These are phyloP conservation scores for Varanus komodoensis DNA, from an alignment of 2,113 vertebrate species.

Conservation along the genomic window DNA sequence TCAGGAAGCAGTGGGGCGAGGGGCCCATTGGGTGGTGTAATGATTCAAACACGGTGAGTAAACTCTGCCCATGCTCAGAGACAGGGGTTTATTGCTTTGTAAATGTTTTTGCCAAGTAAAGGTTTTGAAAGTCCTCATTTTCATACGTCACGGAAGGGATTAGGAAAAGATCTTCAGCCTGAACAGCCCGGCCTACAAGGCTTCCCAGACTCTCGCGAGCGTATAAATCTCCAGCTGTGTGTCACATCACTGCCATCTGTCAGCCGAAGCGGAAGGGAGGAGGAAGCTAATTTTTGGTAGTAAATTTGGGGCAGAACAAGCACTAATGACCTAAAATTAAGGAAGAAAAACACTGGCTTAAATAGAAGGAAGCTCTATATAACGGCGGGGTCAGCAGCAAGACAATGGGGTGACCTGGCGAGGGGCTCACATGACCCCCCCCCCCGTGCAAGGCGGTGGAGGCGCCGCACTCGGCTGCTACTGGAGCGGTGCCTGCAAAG, in stretches of 20 bases:
- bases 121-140: constrained; percentile 39
- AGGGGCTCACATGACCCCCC: constrained; percentile 55
- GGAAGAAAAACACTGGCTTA: constrained; percentile 75
- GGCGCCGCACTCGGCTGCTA: neutral
- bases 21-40: constrained; percentile 48
- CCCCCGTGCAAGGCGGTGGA: neutral
- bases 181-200: neutral
- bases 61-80: too few relatives aligned
- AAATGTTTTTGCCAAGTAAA: neutral
- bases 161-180: constrained; percentile 51
- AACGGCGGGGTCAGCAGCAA: constrained; percentile 66
- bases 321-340: constrained; percentile 74
- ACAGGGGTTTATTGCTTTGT: too few relatives aligned
- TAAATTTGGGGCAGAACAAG: constrained; percentile 75
- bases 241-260: constrained; percentile 65
- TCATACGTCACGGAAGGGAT: constrained; percentile 46
- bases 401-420: constrained; percentile 69
- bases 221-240: constrained; percentile 67
- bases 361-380: constrained; percentile 77
- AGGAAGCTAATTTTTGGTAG: constrained; percentile 65
- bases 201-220: constrained; percentile 16
- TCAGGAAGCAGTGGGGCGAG: constrained; percentile 44
- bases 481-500: neutral
- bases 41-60: too few relatives aligned
- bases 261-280: constrained; percentile 72